Evolutionary conservation across 2,888 invertebrate genomes (phyloP), one percentile per base, ranked within the genome.

Genomic region (Stramonita haemastoma): DNA sequence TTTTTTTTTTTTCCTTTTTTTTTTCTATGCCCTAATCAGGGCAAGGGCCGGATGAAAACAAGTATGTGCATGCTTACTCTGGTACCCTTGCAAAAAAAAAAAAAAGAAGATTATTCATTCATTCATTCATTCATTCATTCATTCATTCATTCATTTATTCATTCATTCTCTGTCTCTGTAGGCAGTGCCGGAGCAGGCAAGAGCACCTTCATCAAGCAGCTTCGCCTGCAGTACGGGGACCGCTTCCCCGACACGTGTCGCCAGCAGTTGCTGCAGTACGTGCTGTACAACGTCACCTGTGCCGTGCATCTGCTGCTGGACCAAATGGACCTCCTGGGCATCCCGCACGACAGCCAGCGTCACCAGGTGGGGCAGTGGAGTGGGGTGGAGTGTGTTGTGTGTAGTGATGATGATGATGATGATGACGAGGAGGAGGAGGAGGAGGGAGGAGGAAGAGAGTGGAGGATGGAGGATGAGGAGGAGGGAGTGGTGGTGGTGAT

Each of bases 131-230:
- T 46, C 46, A 46, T 46, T 46, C 46, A 46, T 46, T 46, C 46
- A 46, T 46, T 46, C 46, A 46, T 46, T 46, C 46, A 46, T 46
- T 46, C 46, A 46, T 46, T 8, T 46, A 46, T 46, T 46, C 46
- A 46, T 46, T 46, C 46, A n/a, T n/a, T 46, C 46, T 46, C 46
- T 46, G 46, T 46, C 46, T 46, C 46, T 46, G 4, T 46, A 95
- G 95, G 95, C 60, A 94, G 94, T 11, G 94, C 94, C n/a, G 94
- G 94, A 46, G 93, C 94, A 5, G 95, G 95, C 0, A 95, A 95
- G 91, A 95, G 95, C 90, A 95, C 95, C 13, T 95, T 95, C 91
- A 93, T 95, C 79, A 95, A 95, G 90, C 95, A 95, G 89, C 89
- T 95, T 15, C 93, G 94, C 4, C 92, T 95, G 32, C 94, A 95